phyloP scores from a whole-genome alignment of 2,113 vertebrate genomes.

The Ariopsis seemanni region DNA sequence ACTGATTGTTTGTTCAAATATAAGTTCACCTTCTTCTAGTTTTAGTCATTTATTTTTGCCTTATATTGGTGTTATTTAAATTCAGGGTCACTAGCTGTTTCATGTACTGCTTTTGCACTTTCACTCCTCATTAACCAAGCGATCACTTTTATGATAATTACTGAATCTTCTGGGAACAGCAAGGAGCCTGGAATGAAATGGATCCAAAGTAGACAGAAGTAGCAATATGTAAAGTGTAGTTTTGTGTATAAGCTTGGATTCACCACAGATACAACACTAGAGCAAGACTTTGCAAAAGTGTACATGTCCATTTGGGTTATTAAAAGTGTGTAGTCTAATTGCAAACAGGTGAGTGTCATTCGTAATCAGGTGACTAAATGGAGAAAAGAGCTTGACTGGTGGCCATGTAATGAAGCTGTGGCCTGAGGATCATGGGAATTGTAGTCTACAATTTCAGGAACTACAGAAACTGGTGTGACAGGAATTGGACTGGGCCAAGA shows the following conservation, averaged over 20 bases:
- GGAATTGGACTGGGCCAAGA: neutral
- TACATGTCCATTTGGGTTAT: neutral
- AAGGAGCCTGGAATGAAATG: neutral
- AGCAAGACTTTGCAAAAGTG: neutral
- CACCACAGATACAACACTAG: neutral
- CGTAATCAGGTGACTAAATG: neutral
- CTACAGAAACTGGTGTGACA: neutral
- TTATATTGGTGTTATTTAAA: neutral
- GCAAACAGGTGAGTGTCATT: neutral
- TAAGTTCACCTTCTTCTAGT: neutral
- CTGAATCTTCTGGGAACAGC: neutral
- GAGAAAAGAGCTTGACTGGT: neutral
- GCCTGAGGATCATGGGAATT: slow-evolving; percentile 5
- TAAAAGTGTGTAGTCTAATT: neutral
- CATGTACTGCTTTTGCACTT: neutral
- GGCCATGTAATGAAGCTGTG: neutral
- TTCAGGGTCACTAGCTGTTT: neutral
- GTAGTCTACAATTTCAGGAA: neutral
- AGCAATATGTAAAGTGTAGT: neutral
- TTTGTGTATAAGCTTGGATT: neutral
- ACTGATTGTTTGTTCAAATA: neutral
- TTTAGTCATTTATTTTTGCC: neutral
- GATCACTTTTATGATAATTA: neutral
- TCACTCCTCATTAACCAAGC: neutral
- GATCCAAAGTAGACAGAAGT: neutral